These are phyloP conservation scores for Microctenopoma stevenorrisi DNA, from an alignment of 2,797 vertebrate genomes.

Conservation along the genomic window DNA sequence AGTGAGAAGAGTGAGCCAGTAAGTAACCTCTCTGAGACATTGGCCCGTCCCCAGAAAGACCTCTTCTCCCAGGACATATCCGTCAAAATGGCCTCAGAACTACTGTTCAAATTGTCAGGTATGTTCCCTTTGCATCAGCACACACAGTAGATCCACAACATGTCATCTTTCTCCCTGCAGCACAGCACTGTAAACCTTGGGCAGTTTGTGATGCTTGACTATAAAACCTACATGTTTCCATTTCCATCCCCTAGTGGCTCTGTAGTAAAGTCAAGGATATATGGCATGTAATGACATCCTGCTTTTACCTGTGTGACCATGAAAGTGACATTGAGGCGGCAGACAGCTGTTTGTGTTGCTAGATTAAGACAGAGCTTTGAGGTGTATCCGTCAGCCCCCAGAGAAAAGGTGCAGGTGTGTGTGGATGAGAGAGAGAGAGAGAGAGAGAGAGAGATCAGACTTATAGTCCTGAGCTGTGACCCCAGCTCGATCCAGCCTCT, in stretches of 20 bases:
- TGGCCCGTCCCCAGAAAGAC: slow-evolving; percentile 92
- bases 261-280: slow-evolving; percentile 62
- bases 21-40: slow-evolving; percentile 88
- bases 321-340: slow-evolving; percentile 71
- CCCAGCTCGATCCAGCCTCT: slow-evolving; percentile 38
- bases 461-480: slow-evolving; percentile 34
- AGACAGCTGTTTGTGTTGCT: slow-evolving; percentile 72
- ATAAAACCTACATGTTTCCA: slow-evolving; percentile 71
- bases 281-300: slow-evolving; percentile 55
- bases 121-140: slow-evolving; percentile 27
- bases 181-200: slow-evolving; percentile 52
- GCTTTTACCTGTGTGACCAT: slow-evolving; percentile 63
- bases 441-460: slow-evolving; percentile 14
- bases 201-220: slow-evolving; percentile 47
- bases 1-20: slow-evolving; percentile 90
- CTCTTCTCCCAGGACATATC: slow-evolving; percentile 99
- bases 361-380: slow-evolving; percentile 73
- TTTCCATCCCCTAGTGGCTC: slow-evolving; percentile 59
- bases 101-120: slow-evolving; percentile 98
- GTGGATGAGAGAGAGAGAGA: slow-evolving; percentile 3
- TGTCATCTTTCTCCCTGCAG: slow-evolving; percentile 12
- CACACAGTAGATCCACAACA: slow-evolving; percentile 4
- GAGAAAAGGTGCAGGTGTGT: slow-evolving; percentile 31
- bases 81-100: slow-evolving; percentile 99
- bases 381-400: slow-evolving; percentile 37